These are phyloP conservation scores for Sander lucioperca DNA, from an alignment of 2,113 vertebrate species.

Conservation along the genomic window DNA sequence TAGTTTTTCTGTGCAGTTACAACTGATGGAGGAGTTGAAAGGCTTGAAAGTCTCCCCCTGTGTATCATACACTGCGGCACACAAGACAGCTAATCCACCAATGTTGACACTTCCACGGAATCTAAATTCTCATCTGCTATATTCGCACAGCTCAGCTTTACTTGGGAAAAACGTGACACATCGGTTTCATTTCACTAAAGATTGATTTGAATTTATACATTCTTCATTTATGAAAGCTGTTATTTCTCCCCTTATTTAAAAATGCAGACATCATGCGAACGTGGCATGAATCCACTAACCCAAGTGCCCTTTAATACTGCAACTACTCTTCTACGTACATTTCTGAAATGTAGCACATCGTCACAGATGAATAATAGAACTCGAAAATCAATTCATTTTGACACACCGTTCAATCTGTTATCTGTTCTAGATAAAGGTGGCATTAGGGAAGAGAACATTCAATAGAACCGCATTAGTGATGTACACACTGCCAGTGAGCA, in stretches of 20 bases:
- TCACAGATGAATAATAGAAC: background rate
- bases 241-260: constrained; percentile 17
- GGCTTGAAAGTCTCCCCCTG: constrained; percentile 8
- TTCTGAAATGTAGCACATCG: background rate
- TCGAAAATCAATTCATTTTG: background rate
- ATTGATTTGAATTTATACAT: constrained; percentile 10
- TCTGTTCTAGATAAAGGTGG: background rate
- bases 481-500: constrained; percentile 4
- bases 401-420: background rate
- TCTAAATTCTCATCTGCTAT: constrained; percentile 42
- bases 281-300: constrained; percentile 20
- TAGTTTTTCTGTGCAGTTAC: background rate
- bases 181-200: background rate
- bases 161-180: background rate
- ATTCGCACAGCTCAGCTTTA: constrained; percentile 25
- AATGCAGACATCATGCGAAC: no score
- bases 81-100: constrained; percentile 40
- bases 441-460: background rate
- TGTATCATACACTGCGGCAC: constrained; percentile 6
- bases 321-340: background rate
- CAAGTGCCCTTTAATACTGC: background rate
- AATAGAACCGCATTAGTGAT: constrained; percentile 28
- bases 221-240: background rate
- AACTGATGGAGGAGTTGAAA: constrained; percentile 17
- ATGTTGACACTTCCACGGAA: constrained; percentile 21